Percentiles rank a stretch among this genome's conserved stretches.
phyloP scores from a whole-genome alignment of 2,113 vertebrate genomes.

The Copsychus sechellarum region DNA sequence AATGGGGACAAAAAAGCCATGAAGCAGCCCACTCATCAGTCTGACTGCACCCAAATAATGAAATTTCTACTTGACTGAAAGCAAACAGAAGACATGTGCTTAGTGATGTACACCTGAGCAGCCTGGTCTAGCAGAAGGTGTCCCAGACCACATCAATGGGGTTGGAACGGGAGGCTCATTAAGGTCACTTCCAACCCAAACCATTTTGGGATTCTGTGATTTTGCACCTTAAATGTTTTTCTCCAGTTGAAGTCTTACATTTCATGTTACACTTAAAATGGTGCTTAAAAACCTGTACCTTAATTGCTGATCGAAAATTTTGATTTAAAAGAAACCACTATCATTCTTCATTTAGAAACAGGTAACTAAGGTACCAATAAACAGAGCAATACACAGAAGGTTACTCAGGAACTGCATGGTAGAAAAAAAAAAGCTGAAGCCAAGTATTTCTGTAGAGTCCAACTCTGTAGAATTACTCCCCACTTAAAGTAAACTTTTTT shows the following conservation, averaged over 20 bases:
- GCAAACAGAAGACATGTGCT: neutral
- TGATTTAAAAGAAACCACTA: neutral
- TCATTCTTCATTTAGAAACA: neutral
- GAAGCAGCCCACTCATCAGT: slow-evolving; percentile 24
- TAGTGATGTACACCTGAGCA: neutral
- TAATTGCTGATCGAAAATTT: neutral
- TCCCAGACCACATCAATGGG: neutral
- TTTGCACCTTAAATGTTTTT: neutral
- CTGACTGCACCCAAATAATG: slow-evolving; percentile 27
- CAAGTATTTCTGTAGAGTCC: neutral
- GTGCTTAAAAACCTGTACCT: neutral
- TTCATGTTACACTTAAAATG: neutral
- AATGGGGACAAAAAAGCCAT: neutral
- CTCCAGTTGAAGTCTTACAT: neutral
- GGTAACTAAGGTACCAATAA: neutral
- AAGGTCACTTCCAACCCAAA: neutral
- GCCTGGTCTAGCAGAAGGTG: neutral
- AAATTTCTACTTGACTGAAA: neutral
- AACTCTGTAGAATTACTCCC: neutral
- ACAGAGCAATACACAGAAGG: neutral
- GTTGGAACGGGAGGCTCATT: neutral
- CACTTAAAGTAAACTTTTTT: neutral
- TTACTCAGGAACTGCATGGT: neutral
- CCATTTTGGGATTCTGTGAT: neutral
- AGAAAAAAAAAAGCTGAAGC: neutral